phyloP scores from a whole-genome alignment of 2,797 vertebrate species.

The Emys orbicularis region DNA sequence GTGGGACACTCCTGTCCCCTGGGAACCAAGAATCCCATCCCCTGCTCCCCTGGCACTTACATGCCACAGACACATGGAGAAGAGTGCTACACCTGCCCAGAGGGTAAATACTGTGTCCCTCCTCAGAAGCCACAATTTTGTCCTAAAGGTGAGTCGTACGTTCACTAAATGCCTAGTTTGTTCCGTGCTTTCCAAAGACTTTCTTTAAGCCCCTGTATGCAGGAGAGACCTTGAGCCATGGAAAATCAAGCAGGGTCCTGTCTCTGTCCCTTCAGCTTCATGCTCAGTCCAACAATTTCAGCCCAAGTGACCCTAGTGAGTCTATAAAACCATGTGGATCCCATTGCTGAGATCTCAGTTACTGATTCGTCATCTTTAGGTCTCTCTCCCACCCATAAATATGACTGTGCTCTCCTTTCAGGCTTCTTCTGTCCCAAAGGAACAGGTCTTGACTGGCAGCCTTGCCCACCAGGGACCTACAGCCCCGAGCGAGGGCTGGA shows the following conservation, averaged over 20 bases:
- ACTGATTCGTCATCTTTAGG: not conserved
- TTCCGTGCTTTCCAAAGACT: accelerated
- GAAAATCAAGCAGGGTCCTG: not conserved
- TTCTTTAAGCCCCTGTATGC: not conserved
- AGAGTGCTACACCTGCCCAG: constrained; percentile 85
- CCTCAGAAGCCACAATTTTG: constrained; percentile 83
- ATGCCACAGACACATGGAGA: constrained; percentile 75
- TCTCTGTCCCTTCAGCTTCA: not conserved
- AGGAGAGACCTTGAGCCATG: not conserved
- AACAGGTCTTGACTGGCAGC: constrained; percentile 82
- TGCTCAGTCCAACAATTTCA: too few species aligned
- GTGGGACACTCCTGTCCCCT: constrained; percentile 84
- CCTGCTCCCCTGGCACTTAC: constrained; percentile 87
- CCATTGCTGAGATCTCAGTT: not conserved
- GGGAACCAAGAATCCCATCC: constrained; percentile 79
- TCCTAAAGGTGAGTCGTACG: constrained; percentile 85
- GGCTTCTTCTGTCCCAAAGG: constrained; percentile 90
- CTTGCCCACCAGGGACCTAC: constrained; percentile 89
- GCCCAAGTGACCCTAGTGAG: too few species aligned
- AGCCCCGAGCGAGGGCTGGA: constrained; percentile 80
- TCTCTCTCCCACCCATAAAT: not conserved
- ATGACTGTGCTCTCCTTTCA: constrained; percentile 42
- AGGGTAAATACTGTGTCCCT: constrained; percentile 87
- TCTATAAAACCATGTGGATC: not conserved
- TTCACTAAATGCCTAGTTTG: accelerated